phyloP scores from a whole-genome alignment of 2,888 invertebrate species.

The Morpho helenor region DNA sequence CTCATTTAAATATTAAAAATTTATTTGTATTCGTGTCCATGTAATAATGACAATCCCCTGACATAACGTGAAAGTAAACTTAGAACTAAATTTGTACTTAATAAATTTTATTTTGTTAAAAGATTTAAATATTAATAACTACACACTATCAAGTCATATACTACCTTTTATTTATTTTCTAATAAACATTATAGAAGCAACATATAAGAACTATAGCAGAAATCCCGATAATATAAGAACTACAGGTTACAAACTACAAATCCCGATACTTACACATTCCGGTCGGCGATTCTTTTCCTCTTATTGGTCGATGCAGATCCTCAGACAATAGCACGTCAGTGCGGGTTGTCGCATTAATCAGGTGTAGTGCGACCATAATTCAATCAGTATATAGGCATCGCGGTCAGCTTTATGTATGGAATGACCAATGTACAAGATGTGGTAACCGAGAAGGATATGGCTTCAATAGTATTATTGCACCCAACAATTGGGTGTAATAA shows the following conservation, averaged over 20 bases:
- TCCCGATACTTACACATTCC: constrained; percentile 42
- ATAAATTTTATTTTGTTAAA: neutral
- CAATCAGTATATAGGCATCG: constrained; percentile 56
- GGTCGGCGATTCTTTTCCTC: constrained; percentile 41
- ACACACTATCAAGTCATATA: too few species aligned
- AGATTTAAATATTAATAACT: too few species aligned
- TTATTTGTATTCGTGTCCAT: too few species aligned
- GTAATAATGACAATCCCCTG: too few species aligned
- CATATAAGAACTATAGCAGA: neutral
- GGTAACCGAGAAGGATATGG: neutral
- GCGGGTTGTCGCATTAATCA: constrained; percentile 77
- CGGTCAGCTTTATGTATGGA: constrained; percentile 57
- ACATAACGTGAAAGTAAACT: too few species aligned
- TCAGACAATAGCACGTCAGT: constrained; percentile 74
- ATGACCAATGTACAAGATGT: constrained; percentile 53
- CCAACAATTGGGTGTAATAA: too few species aligned
- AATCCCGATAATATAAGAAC: constrained; percentile 4
- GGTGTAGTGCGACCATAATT: constrained; percentile 74
- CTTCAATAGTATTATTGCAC: too few species aligned
- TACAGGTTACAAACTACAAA: constrained; percentile 24
- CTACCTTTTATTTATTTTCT: neutral
- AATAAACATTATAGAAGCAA: constrained; percentile 10
- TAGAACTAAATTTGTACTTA: too few species aligned
- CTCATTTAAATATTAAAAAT: too few species aligned
- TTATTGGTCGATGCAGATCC: constrained; percentile 70